Evolutionary conservation across 2,113 vertebrate species (phyloP).

Genomic region (Syngnathoides biaculeatus): DNA sequence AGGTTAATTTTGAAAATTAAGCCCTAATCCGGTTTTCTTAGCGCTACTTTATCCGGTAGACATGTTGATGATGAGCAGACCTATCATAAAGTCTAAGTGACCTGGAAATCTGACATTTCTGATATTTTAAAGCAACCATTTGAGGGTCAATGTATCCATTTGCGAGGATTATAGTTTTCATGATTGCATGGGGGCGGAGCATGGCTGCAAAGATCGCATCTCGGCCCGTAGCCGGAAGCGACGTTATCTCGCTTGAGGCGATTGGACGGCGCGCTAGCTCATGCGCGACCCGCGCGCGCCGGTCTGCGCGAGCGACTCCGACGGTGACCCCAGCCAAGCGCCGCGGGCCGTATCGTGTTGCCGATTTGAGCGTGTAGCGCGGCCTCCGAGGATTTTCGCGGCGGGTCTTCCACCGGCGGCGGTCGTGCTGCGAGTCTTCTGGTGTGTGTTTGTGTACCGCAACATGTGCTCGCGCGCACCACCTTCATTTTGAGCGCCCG

Average conservation of each 20-base stretch:
- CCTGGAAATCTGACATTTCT: not conserved
- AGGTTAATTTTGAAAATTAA: too few relatives aligned
- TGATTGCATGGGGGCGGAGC: not conserved
- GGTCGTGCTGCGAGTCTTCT: not conserved
- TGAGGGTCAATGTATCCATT: not conserved
- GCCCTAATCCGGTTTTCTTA: too few relatives aligned
- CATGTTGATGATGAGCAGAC: too few relatives aligned
- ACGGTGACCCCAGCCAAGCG: conserved; percentile 53
- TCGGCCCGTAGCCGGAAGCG: not conserved
- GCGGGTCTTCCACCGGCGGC: conserved; percentile 25
- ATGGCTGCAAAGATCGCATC: not conserved
- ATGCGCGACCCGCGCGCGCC: conserved; percentile 26
- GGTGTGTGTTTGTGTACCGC: not conserved
- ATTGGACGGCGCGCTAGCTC: conserved; percentile 26
- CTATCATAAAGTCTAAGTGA: too few relatives aligned
- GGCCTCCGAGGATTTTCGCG: conserved; percentile 48
- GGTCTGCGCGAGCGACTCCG: conserved; percentile 24
- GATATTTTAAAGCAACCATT: not conserved
- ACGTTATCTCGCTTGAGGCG: not conserved
- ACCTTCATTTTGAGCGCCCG: conserved; percentile 31
- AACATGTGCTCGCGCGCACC: conserved; percentile 30
- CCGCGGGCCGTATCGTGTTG: conserved; percentile 56
- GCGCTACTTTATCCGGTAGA: too few relatives aligned
- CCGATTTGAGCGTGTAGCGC: conserved; percentile 56
- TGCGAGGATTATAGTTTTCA: not conserved